Conservation (phyloP, 2,888 invertebrate genomes). For the Plagodis dolabraria region DNA sequence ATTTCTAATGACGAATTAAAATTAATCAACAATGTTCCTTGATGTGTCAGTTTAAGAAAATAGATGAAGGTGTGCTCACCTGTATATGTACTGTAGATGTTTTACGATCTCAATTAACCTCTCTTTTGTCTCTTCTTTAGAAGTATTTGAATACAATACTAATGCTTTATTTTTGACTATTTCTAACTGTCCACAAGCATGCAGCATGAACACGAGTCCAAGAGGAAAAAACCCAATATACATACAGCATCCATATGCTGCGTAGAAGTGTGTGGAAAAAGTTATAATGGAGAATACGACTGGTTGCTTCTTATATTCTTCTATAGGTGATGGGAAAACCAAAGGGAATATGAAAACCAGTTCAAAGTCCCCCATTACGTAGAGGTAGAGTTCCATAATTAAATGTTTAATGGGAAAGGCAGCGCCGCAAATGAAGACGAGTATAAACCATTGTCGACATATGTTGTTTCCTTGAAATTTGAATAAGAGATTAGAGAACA, state of each 20-base stretch:
- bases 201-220: slow-evolving; percentile 59
- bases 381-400: slow-evolving; percentile 38
- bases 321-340: slow-evolving; percentile 45
- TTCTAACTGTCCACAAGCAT: slow-evolving; percentile 60
- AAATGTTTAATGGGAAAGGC: slow-evolving; percentile 42
- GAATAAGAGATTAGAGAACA: too few species aligned
- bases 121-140: slow-evolving; percentile 12
- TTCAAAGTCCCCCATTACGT: slow-evolving; percentile 37
- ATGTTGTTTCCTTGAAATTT: slow-evolving; percentile 36
- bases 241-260: slow-evolving; percentile 32
- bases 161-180: slow-evolving; percentile 45
- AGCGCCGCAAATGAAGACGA: not conserved
- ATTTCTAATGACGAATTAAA: not conserved
- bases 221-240: slow-evolving; percentile 54
- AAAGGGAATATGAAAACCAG: slow-evolving; percentile 45
- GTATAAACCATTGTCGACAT: slow-evolving; percentile 46
- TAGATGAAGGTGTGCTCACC: slow-evolving; percentile 27
- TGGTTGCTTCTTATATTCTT: slow-evolving; percentile 42
- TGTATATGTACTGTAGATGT: slow-evolving; percentile 47
- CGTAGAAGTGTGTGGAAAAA: not conserved
- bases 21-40: too few species aligned
- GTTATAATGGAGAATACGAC: slow-evolving; percentile 25
- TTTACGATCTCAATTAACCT: slow-evolving; percentile 44
- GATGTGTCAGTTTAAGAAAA: too few species aligned
- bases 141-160: slow-evolving; percentile 38